Base-by-base conservation (phyloP, 2,888 invertebrate species). In the Temnothorax ravouxi region DNA sequence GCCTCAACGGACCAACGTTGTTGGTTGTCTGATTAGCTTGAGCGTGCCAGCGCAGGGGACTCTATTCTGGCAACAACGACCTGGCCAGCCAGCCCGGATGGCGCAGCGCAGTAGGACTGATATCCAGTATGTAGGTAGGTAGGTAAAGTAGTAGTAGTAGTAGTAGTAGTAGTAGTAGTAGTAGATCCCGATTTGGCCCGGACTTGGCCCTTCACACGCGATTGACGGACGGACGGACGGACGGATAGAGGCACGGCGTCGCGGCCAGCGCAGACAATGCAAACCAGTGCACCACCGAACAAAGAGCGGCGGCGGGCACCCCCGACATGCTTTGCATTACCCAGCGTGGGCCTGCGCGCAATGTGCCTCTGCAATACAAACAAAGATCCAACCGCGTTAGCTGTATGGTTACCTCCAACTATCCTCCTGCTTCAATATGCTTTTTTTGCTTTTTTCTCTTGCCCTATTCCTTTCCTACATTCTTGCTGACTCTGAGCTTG, bases 221-320 rank as follows among this genome's bases (percentile, higher is more conserved):
- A 93, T 94, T 93, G 93, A 94, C 94, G 76, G 76, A 75, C 75
- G 76, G 76, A 75, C 75, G 76, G 67, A 75, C 75, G 76, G 76
- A 77, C 77, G 94, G 90, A 92, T 92, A 93, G 94, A 94, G 94
- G 94, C 94, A 94, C 94, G 77, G 94, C 95, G 94, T 94, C 94
- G 94, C 94, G 93, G 94, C 94, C 94, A 94, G 94, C 94, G 94
- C 95, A 95, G 95, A 95, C 95, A 95, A 95, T 95, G 95, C 95
- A 95, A 95, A 94, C 93, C 75, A 89, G 93, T 93, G 93, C 93
- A 93, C 92, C 93, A 93, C 94, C 93, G 94, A 94, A 92, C 94
- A 94, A 89, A 91, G 92, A 92, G 89, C 91, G 94, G 93, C 94
- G 94, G 93, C 94, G 93, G 92, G 93, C 93, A 93, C 93, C 93